phyloP scores from a whole-genome alignment of 1,140 invertebrate species.

The Propsilocerus akamusi region DNA sequence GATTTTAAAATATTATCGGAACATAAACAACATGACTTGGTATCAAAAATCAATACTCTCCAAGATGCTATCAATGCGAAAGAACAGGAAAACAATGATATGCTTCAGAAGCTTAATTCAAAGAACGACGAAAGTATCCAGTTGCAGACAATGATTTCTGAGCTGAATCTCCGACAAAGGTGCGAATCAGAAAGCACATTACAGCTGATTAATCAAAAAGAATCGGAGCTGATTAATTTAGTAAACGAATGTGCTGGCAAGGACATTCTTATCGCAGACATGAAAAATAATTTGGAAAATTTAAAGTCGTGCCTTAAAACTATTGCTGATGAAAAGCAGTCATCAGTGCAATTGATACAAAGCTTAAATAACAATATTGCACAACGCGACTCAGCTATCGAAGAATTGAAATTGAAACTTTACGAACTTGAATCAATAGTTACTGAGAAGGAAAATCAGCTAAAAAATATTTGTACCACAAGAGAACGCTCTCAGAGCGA shows the following conservation, averaged over 20 bases:
- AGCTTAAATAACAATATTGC: background rate
- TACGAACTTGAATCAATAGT: background rate
- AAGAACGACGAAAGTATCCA: background rate
- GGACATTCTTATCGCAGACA: slow-evolving; percentile 8
- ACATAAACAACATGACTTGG: slow-evolving; percentile 8
- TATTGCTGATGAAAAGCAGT: background rate
- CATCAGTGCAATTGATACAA: background rate
- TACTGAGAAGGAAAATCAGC: background rate
- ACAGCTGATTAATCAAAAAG: background rate
- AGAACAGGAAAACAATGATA: slow-evolving; percentile 10
- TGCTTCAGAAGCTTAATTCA: slow-evolving; percentile 8
- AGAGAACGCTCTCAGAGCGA: background rate
- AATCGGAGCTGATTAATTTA: background rate
- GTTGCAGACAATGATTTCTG: background rate
- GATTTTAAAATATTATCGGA: slow-evolving; percentile 5
- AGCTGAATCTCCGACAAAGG: background rate
- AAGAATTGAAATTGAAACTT: background rate
- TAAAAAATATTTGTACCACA: background rate
- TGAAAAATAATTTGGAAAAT: slow-evolving; percentile 6
- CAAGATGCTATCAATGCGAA: slow-evolving; percentile 9
- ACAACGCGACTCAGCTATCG: background rate
- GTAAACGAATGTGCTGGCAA: slow-evolving; percentile 7
- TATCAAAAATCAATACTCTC: slow-evolving; percentile 8
- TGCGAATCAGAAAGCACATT: background rate
- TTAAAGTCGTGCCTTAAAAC: background rate